Base-by-base conservation (phyloP, 2,888 invertebrate species). In the Salticus scenicus region DNA sequence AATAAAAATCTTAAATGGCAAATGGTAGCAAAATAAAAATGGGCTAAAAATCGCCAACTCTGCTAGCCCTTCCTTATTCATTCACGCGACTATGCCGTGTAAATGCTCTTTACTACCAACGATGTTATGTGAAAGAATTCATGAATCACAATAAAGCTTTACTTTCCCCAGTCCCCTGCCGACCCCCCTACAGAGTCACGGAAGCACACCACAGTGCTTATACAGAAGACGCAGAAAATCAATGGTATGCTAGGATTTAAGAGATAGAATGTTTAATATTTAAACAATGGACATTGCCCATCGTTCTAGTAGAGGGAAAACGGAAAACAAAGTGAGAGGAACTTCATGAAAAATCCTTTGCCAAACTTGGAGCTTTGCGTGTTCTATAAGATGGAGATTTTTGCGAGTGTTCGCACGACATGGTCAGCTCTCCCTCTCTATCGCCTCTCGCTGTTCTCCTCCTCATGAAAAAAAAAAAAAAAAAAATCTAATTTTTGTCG, bases 281-380 rank as follows among this genome's bases (percentile, higher is more conserved):
- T 84, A 84, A 84, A 84, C 83, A 77, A 84, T 84, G 83, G 83
- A 84, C 83, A 84, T 37, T 84, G 83, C 83, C 83, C 83, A 84
- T 77, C 31, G 57, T 72, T 10, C 63, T 57, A 37, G 81, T 20
- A 37, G 63, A 33, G 47, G 57, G 33, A 57, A 33, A 63, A 27
- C 17, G 24, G 20, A 31, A 31, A 28, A 17, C 30, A 17, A 24
- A 24, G 42, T 10, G 31, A 20, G 69, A 17, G 57, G 28, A 64
- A 42, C 14, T 67, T 24, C 33, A 17, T 37, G 37, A 63, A 78
- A 84, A 77, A 76, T 51, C 37, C 66, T 63, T 37, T 41, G 66
- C 47, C 66, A 27, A 51, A 67, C 37, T 57, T 31, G n/a, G 47
- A 63, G 30, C 12, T 8, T 77, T 70, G 78, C 78, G 70, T 78